Conservation (phyloP, 2,888 invertebrate genomes). For the Onthophagus sagittarius region DNA sequence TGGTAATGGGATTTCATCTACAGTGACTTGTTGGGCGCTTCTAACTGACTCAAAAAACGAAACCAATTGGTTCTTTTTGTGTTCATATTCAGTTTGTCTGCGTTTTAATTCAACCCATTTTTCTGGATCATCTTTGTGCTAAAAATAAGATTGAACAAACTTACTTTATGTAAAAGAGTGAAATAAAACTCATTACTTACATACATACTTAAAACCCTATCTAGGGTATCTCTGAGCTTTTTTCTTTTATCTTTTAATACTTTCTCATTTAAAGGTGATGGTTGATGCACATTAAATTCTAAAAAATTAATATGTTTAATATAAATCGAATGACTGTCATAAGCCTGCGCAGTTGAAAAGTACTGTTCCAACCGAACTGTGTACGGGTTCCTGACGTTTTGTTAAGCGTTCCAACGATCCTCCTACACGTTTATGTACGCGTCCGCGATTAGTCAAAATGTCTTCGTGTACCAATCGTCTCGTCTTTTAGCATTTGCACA, state of each 20-base stretch:
- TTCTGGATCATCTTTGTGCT: slow-evolving; percentile 95
- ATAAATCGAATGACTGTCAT: too few relatives aligned
- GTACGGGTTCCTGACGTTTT: too few relatives aligned
- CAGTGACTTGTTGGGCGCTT: slow-evolving; percentile 90
- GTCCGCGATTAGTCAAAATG: too few relatives aligned
- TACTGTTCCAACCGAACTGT: too few relatives aligned
- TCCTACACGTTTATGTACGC: too few relatives aligned
- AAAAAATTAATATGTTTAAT: slow-evolving; percentile 37
- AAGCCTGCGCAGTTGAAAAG: too few relatives aligned
- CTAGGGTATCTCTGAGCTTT: slow-evolving; percentile 91
- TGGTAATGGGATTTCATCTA: slow-evolving; percentile 89
- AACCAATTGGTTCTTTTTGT: slow-evolving; percentile 78
- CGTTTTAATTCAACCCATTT: slow-evolving; percentile 89
- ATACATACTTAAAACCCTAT: slow-evolving; percentile 91
- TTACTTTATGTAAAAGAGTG: background rate
- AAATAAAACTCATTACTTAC: slow-evolving; percentile 61
- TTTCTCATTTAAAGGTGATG: slow-evolving; percentile 93
- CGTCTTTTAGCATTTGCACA: too few relatives aligned
- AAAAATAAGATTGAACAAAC: slow-evolving; percentile 30
- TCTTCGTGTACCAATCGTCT: too few relatives aligned
- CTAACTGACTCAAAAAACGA: slow-evolving; percentile 93
- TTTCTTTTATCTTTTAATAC: slow-evolving; percentile 94
- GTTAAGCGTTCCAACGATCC: too few relatives aligned
- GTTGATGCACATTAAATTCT: slow-evolving; percentile 94
- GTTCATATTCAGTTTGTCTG: slow-evolving; percentile 90